These are phyloP conservation scores for Euura lappo DNA, from an alignment of 1,140 invertebrate genomes.

Conservation along the genomic window DNA sequence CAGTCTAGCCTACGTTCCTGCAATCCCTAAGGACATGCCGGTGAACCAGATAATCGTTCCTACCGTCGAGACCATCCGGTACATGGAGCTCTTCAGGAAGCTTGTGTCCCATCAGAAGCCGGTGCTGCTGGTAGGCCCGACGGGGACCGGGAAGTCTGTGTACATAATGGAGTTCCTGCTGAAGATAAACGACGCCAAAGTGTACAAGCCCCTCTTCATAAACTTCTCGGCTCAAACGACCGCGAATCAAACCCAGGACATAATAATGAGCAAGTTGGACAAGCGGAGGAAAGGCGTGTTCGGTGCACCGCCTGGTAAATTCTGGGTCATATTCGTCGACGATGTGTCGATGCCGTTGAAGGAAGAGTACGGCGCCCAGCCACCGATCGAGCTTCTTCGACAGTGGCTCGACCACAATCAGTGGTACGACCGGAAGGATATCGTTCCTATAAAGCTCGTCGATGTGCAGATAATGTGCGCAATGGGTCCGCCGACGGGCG, in stretches of 20 bases:
- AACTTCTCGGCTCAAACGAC: slow-evolving; percentile 95
- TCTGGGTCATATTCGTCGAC: slow-evolving; percentile 86
- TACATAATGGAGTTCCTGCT: slow-evolving; percentile 87
- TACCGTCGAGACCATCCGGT: slow-evolving; percentile 87
- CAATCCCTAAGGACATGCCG: slow-evolving; percentile 86
- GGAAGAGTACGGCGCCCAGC: slow-evolving; percentile 89
- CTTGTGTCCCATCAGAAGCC: slow-evolving; percentile 83
- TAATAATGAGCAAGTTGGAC: slow-evolving; percentile 95
- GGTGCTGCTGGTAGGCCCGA: slow-evolving; percentile 87
- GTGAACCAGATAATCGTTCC: slow-evolving; percentile 95
- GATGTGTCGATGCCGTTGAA: slow-evolving; percentile 92
- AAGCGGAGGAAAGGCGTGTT: slow-evolving; percentile 82
- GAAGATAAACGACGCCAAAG: slow-evolving; percentile 77
- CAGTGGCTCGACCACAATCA: slow-evolving; percentile 92
- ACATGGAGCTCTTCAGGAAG: slow-evolving; percentile 77
- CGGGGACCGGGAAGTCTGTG: slow-evolving; percentile 91
- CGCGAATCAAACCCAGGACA: slow-evolving; percentile 95
- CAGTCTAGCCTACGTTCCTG: slow-evolving; percentile 75
- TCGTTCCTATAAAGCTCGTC: slow-evolving; percentile 81
- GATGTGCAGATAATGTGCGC: slow-evolving; percentile 88
- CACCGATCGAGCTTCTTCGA: slow-evolving; percentile 89
- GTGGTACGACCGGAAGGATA: slow-evolving; percentile 92
- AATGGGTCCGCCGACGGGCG: slow-evolving; percentile 86
- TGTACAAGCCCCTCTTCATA: slow-evolving; percentile 86
- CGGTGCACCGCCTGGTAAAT: slow-evolving; percentile 39